These are phyloP conservation scores for Macquaria ambigua DNA, from an alignment of 2,113 vertebrate species.

Conservation along the genomic window DNA sequence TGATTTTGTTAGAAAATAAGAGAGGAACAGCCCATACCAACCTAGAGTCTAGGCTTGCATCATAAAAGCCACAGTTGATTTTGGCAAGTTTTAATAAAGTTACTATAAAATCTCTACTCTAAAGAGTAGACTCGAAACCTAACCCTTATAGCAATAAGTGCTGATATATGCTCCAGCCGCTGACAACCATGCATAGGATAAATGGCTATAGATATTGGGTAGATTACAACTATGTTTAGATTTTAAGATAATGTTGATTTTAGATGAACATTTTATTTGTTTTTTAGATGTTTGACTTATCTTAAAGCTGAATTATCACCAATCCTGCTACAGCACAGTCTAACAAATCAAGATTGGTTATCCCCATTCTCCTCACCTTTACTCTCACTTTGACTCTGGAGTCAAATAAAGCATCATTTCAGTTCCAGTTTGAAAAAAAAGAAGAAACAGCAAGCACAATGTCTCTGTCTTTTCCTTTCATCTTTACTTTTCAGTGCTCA, in stretches of 20 bases:
- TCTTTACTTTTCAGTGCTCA: background rate
- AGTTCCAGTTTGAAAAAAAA: background rate
- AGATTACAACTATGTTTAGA: no score
- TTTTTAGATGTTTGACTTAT: background rate
- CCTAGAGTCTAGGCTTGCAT: background rate
- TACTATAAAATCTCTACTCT: no score
- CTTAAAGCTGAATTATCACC: background rate
- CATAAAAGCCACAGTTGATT: background rate
- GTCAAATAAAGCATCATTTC: background rate
- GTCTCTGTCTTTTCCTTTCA: background rate
- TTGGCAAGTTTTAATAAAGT: no score
- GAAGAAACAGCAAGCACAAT: background rate
- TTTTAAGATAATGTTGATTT: no score
- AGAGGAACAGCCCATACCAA: background rate
- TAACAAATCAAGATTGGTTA: constrained; percentile 5
- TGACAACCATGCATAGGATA: no score
- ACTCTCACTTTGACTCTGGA: background rate
- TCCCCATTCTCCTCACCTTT: background rate
- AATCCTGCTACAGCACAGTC: background rate
- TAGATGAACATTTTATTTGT: no score
- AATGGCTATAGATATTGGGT: no score
- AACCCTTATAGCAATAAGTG: no score
- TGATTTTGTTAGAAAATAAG: background rate
- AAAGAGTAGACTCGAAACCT: no score
- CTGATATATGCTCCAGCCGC: no score